Conservation (phyloP, 64 coral and sea anemone genomes). For the Pachyseris speciosa region DNA sequence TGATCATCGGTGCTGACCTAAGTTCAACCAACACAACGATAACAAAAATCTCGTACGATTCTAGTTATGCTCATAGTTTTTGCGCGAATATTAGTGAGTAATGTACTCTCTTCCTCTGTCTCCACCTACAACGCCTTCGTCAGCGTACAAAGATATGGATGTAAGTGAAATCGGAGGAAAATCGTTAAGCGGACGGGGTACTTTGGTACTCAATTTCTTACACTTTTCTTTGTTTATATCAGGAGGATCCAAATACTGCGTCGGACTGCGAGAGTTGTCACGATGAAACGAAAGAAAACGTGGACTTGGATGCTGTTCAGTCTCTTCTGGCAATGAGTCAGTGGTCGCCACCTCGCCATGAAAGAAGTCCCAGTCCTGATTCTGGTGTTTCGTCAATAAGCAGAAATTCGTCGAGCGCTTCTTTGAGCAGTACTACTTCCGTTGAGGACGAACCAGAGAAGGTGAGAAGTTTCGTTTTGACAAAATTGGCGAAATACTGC, state of each 20-base stretch:
- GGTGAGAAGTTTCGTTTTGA: background rate
- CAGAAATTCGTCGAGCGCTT: constrained; percentile 97
- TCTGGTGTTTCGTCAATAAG: constrained; percentile 80
- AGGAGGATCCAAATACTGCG: constrained; percentile 64
- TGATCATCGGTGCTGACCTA: constrained; percentile 94
- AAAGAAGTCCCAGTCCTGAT: constrained; percentile 87
- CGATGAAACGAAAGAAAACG: constrained; percentile 65
- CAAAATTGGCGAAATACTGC: background rate
- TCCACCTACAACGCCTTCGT: constrained; percentile 97
- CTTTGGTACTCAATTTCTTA: constrained; percentile 9
- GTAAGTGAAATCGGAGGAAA: constrained; percentile 64
- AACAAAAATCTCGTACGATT: constrained; percentile 73
- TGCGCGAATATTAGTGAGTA: constrained; percentile 33
- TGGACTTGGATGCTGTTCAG: constrained; percentile 97
- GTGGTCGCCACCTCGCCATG: constrained; percentile 91
- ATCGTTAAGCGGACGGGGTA: background rate
- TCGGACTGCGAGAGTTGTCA: constrained; percentile 48
- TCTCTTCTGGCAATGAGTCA: constrained; percentile 98
- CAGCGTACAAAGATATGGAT: constrained; percentile 79
- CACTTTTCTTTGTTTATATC: constrained; percentile 43
- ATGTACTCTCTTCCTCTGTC: constrained; percentile 97
- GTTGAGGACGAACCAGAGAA: constrained; percentile 78
- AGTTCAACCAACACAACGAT: constrained; percentile 87
- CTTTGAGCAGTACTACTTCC: constrained; percentile 81
- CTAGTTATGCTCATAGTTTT: constrained; percentile 45